These are phyloP conservation scores for Hyperoodon ampullatus DNA, from an alignment of 2,113 vertebrate species.

Conservation along the genomic window DNA sequence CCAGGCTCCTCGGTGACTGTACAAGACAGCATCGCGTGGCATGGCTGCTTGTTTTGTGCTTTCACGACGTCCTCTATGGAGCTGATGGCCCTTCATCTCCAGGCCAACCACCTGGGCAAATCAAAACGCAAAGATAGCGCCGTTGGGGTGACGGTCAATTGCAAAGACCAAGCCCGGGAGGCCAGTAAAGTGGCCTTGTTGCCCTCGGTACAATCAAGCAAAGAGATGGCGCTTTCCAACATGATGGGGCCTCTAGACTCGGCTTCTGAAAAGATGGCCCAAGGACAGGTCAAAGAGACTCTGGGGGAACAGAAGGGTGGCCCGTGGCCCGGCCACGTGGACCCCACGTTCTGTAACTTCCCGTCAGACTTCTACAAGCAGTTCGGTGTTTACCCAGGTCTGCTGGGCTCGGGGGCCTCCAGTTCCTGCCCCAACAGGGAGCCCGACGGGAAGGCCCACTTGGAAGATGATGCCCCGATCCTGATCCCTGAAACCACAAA, in stretches of 20 bases:
- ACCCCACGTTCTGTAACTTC: constrained; percentile 90
- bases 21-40: constrained; percentile 97
- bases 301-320: constrained; percentile 88
- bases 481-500: constrained; percentile 85
- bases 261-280: constrained; percentile 84
- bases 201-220: constrained; percentile 81
- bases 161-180: constrained; percentile 89
- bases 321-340: constrained; percentile 92
- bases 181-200: constrained; percentile 85
- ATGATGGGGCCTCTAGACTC: constrained; percentile 82
- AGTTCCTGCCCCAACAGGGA: constrained; percentile 86
- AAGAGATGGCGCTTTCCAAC: constrained; percentile 85
- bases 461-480: constrained; percentile 86
- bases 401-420: constrained; percentile 84
- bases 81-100: constrained; percentile 97
- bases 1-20: constrained; percentile 95
- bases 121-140: constrained; percentile 88
- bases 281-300: constrained; percentile 86
- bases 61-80: constrained; percentile 97
- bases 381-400: constrained; percentile 91
- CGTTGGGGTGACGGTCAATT: constrained; percentile 78
- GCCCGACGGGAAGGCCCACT: constrained; percentile 83
- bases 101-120: constrained; percentile 96
- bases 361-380: constrained; percentile 96
- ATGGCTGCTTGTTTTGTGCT: constrained; percentile 97